Base-by-base conservation (phyloP, 64 coral and sea anemone genomes). In the Hydrozoanthus tunicans region DNA sequence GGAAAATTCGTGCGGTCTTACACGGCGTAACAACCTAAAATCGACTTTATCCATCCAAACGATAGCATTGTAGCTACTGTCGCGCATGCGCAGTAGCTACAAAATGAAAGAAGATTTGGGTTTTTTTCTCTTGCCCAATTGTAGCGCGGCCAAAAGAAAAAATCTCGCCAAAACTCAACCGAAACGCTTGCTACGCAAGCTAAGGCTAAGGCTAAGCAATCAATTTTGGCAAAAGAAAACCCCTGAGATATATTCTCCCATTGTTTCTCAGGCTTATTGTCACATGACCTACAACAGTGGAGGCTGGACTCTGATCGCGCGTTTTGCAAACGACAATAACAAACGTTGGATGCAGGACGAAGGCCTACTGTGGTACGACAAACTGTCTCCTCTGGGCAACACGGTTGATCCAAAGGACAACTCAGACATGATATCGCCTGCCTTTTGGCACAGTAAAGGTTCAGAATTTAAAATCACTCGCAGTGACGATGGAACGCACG, bases 391-490 rank as follows among this genome's bases (percentile, higher is more conserved):
- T 11, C 71, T 90, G 4, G 92, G 92, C 6, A 90, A 80, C 9
- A 56, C 25, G 56, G 55, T 64, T 63, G 65, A 81, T 55, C 27
- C 92, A 67, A 43, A 77, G 64, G 32, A 63, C 26, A 93, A 90
- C 56, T 77, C 61, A 9, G 92, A 93, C 78, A 93, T 93, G 92
- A 93, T 90, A 93, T 93, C 92, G 32, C 70, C 68, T 0, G 86
- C 67, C 71, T 93, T 93, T 17, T 93, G 92, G 85, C 14, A 62
- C 1, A 55, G 81, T 6, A 67, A 12, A 64, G 92, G 78, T 6
- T 62, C 78, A 3, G 59, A 93, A 3, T 67, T 93, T 12, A 93
- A 90, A 82, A 73, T 93, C 6, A 90, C 86, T 2, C 92, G 92
- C 8, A 93, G 59, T n/a, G 92, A 93, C 54, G 79, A 90, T 74